phyloP scores from a whole-genome alignment of 2,113 vertebrate genomes.

The Dicaeum eximium region DNA sequence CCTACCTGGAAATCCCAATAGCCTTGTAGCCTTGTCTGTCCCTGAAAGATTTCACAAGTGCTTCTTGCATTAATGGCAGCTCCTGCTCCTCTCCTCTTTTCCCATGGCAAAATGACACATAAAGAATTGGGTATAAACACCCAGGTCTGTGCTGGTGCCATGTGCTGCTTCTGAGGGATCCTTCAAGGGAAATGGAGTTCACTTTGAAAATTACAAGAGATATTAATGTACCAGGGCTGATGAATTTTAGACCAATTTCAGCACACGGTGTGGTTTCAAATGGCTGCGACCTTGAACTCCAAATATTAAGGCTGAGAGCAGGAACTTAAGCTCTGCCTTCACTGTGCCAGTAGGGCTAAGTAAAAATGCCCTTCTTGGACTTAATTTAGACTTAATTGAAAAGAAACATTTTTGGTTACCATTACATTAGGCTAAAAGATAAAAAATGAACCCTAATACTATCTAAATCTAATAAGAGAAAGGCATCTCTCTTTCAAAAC shows the following conservation, averaged over 20 bases:
- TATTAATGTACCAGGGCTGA: not conserved
- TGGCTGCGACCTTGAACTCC: not conserved
- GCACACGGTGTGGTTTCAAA: not conserved
- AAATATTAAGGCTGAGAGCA: slow-evolving; percentile 17
- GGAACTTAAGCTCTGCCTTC: slow-evolving; percentile 54
- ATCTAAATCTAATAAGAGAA: slow-evolving; percentile 82
- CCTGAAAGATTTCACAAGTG: not conserved
- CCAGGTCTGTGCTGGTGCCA: not conserved
- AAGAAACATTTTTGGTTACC: slow-evolving; percentile 73
- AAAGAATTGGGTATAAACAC: not conserved
- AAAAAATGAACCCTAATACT: slow-evolving; percentile 79
- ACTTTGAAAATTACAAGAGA: not conserved
- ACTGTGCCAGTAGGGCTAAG: slow-evolving; percentile 20
- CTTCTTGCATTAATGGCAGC: not conserved
- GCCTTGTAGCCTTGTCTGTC: not conserved
- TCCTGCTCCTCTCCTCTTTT: not conserved
- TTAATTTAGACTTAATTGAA: slow-evolving; percentile 73
- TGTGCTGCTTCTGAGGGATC: not conserved
- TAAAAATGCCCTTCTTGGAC: slow-evolving; percentile 67
- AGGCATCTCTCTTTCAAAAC: slow-evolving; percentile 77
- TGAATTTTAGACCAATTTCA: not conserved
- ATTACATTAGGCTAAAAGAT: slow-evolving; percentile 80
- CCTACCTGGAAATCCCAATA: not conserved
- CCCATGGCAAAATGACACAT: not conserved
- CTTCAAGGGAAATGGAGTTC: not conserved